phyloP scores from a whole-genome alignment of 2,113 vertebrate genomes.

The Lanius ludovicianus region DNA sequence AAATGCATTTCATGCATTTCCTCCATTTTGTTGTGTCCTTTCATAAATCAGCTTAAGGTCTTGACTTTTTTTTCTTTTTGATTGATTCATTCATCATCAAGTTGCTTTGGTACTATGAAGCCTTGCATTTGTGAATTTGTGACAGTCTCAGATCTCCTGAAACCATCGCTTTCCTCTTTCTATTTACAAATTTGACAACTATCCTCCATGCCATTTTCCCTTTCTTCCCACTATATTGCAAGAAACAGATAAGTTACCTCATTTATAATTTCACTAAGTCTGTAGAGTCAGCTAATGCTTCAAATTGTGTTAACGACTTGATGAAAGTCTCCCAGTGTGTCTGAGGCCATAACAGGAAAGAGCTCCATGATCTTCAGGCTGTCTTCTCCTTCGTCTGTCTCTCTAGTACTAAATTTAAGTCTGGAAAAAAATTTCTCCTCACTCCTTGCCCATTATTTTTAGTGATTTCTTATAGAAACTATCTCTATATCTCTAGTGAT shows the following conservation, averaged over 20 bases:
- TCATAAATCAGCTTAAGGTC: background rate
- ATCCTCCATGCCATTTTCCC: background rate
- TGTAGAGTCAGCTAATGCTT: background rate
- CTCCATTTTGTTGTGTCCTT: background rate
- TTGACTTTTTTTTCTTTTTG: background rate
- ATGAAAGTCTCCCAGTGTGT: background rate
- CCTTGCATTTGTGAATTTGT: background rate
- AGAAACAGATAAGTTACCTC: background rate
- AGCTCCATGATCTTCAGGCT: background rate
- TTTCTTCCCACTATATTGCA: background rate
- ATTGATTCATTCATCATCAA: background rate
- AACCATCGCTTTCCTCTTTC: background rate
- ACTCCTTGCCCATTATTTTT: background rate
- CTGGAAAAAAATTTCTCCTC: background rate
- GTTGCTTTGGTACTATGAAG: background rate
- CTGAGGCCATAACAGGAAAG: background rate
- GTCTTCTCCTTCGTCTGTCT: background rate
- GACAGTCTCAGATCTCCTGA: background rate
- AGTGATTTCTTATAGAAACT: background rate
- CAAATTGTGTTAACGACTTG: background rate
- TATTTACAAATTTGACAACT: background rate
- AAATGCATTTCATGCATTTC: background rate
- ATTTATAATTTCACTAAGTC: background rate
- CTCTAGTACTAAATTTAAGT: background rate
- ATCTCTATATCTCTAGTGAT: background rate